These are phyloP conservation scores for Cercopithecus diana DNA, from an alignment of 2,797 vertebrate genomes.

Conservation along the genomic window DNA sequence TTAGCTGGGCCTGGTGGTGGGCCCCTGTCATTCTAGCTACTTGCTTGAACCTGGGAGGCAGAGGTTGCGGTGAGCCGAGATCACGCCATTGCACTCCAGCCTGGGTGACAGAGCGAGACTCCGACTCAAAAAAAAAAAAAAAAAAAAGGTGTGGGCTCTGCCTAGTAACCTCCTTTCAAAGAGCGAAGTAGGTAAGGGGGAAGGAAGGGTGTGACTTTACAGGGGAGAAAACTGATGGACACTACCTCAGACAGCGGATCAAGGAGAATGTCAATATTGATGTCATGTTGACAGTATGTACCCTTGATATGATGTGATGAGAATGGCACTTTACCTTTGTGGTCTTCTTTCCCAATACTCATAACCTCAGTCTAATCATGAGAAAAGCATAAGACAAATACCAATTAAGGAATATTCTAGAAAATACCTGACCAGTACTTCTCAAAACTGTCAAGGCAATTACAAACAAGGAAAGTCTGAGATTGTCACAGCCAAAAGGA, in stretches of 20 bases:
- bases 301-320: neutral
- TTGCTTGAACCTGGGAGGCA: neutral
- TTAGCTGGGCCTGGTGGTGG: neutral
- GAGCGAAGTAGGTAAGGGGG: neutral
- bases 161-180: neutral
- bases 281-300: neutral
- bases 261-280: neutral
- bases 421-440: neutral
- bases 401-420: neutral
- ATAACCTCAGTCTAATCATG: neutral
- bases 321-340: neutral
- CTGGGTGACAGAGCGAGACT: neutral
- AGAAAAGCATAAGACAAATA: neutral
- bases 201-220: neutral
- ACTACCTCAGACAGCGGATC: neutral
- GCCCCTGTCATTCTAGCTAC: neutral
- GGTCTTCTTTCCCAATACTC: neutral
- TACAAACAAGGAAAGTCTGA: neutral
- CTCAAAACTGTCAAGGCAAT: neutral
- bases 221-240: neutral
- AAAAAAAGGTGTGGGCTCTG: neutral
- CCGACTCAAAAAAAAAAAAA: neutral
- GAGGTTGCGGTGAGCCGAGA: neutral
- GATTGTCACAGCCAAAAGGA: neutral
- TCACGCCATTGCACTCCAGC: too few species aligned